Base-by-base conservation (phyloP, 2,797 vertebrate genomes). In the Tangara arthus region DNA sequence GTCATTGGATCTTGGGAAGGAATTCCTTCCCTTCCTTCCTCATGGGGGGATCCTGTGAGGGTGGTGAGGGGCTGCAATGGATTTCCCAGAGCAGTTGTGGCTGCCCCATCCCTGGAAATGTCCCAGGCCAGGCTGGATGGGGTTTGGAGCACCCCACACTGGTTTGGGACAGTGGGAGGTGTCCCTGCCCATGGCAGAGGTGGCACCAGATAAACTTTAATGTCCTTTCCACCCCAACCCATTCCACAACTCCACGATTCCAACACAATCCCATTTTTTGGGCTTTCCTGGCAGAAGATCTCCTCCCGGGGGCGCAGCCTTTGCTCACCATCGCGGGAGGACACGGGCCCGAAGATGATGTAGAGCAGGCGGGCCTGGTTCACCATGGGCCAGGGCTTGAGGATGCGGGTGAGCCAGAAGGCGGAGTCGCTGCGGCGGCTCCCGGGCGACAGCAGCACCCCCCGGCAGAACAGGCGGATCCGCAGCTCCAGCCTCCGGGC, bases 371-470 rank as follows among this genome's bases (percentile, higher is more conserved):
- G 98, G 56, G 99, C 99, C 94, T 99, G 99, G 94, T 97, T 98
- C 42, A 99, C 98, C 91, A 99, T 98, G 47, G 99, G 99, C 99
- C 98, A 99, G 8, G 98, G 98, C 80, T 98, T 99, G 56, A 99
- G 96, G 78, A 99, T 98, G 2, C 98, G 96, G 1, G 95, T 98
- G 52, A 99, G 91, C 99, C 99, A 99, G 94, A 99, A 99, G 22
- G 98, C 98, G 11, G 94, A 97, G 32, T 99, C 98, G 3, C 87
- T 95, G 26, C 70, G 97, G 64, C 97, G 97, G 6, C 73, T 80
- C 97, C 98, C 98, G 7, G 97, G 98, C 83, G 98, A 98, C 93
- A 99, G 96, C 34, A 99, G 89, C 83, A 99, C 99, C 2, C 95
- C 96, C 7, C 98, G 98, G 89, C 98, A 99, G 97, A 98, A 99